Evolutionary conservation across 64 coral and sea anemone species (phyloP), one percentile per base, ranked within the genome.

Genomic region (Pocillopora damicornis): DNA sequence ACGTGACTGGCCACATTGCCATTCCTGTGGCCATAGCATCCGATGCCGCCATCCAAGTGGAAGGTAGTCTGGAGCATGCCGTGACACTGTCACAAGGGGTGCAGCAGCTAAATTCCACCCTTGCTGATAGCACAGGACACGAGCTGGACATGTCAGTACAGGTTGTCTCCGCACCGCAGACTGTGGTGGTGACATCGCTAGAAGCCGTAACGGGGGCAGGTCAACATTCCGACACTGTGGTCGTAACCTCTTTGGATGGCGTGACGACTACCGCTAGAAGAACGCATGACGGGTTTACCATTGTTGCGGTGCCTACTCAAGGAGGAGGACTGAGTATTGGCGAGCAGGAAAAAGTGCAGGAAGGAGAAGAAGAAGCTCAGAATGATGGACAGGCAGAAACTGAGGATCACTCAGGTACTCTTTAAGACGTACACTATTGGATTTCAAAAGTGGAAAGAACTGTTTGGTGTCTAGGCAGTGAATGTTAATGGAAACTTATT

Each of bases 11-110:
- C n/a, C 94, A 95, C 59, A 95, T 95, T 60, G 90, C 94, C 18
- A 95, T 99, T 60, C 97, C 97, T 25, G 97, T 99, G 80, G 90
- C 97, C 83, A 99, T 99, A 99, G 90, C 97, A 79, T 93, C 93
- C 5, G 97, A 99, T 66, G 81, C 97, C 16, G 97, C 90, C 59
- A 99, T 91, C 64, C 89, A 97, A 74, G 92, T 97, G 8, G 67
- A 88, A 2, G 94, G 88, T 15, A 79, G 84, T 2, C 76, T 97
- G 35, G 89, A 97, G 34, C 94, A 97, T 25, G 83, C 94, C 1
- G 90, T 97, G 20, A 89, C 85, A n/a, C 57, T 96, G 6, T 90
- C 94, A 9, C 91, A 93, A 18, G 63, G 68, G 17, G 94, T 80
- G 0, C 94, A 96, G 58, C 60, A 91, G 37, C 71, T 92, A n/a